Evolutionary conservation across 1,140 invertebrate genomes (phyloP), one percentile per base, ranked within the genome.

Genomic region (Pseudomyrmex pallidus): DNA sequence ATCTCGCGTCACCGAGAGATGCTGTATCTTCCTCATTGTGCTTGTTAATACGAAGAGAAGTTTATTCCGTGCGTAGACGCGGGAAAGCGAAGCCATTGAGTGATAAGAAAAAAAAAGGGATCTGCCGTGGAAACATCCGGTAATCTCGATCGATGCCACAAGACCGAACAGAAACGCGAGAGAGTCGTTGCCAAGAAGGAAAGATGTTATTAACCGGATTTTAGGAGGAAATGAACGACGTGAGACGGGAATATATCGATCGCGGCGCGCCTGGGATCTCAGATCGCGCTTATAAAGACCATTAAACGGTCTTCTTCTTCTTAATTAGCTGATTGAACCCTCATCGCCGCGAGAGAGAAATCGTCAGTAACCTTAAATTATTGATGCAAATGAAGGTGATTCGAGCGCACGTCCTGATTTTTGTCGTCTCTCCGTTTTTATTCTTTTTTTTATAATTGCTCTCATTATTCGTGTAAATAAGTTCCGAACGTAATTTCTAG

Each of bases 241-340:
- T 12, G 4, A 35, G 35, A 22, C 17, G 57, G 15, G 72, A n/a
- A 50, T 10, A 50, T 74, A 17, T 56, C 54, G 13, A 12, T 54
- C 35, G 62, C 2, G 48, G 48, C 48, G 61, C 48, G 25, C 13
- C 48, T 46, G n/a, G 25, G 22, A 44, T 76, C 46, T 66, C 48
- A 13, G 15, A 7, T 22, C 12, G n/a, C 25, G 22, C 61, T 66
- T 76, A 76, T 64, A 20, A 9, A 66, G n/a, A 35, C 35, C 48
- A 54, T 76, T 66, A 76, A 66, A 54, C 17, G 44, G 35, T 35
- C 35, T 77, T 54, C 17, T 66, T 66, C 35, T 77, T 54, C 61
- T 77, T 67, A 77, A 77, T 77, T 77, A 77, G 3, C n/a, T 22
- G 74, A 76, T 54, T 52, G 62, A 67, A 77, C n/a, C 25, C 10